Evolutionary conservation across 2,888 invertebrate genomes (phyloP).

Genomic region (Aspidiotus destructor): DNA sequence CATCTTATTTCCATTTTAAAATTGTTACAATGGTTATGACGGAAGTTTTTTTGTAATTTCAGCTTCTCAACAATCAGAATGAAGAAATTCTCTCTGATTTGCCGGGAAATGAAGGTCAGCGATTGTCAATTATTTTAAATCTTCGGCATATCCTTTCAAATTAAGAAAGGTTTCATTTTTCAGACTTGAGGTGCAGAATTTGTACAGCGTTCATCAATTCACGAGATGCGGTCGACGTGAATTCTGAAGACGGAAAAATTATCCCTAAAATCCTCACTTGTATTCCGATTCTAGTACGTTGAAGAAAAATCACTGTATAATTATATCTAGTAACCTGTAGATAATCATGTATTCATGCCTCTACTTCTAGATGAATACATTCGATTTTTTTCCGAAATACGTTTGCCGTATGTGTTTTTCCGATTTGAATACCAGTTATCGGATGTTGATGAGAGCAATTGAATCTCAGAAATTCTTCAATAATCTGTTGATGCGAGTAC

Average conservation of each 20-base stretch:
- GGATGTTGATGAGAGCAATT: slow-evolving; percentile 20
- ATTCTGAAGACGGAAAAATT: slow-evolving; percentile 18
- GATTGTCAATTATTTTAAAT: neutral
- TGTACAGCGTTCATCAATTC: slow-evolving; percentile 8
- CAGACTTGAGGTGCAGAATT: slow-evolving; percentile 9
- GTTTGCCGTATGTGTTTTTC: slow-evolving; percentile 16
- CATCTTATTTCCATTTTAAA: too few relatives aligned
- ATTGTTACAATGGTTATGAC: too few relatives aligned
- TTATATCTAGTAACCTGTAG: too few relatives aligned
- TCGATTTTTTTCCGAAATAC: slow-evolving; percentile 15
- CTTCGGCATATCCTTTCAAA: neutral
- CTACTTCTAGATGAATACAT: slow-evolving; percentile 4
- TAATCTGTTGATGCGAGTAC: slow-evolving; percentile 5
- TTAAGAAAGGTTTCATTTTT: neutral
- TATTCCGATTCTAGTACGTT: slow-evolving; percentile 18
- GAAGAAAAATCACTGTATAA: too few relatives aligned
- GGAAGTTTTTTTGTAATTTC: neutral
- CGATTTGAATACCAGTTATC: slow-evolving; percentile 22
- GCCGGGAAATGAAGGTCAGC: neutral
- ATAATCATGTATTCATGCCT: neutral
- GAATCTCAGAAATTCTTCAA: slow-evolving; percentile 21
- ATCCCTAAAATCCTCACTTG: slow-evolving; percentile 19
- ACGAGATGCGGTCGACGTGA: slow-evolving; percentile 2
- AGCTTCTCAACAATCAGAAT: neutral
- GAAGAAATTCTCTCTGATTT: neutral